phyloP scores from a whole-genome alignment of 2,113 vertebrate genomes.

The Pelobates fuscus region DNA sequence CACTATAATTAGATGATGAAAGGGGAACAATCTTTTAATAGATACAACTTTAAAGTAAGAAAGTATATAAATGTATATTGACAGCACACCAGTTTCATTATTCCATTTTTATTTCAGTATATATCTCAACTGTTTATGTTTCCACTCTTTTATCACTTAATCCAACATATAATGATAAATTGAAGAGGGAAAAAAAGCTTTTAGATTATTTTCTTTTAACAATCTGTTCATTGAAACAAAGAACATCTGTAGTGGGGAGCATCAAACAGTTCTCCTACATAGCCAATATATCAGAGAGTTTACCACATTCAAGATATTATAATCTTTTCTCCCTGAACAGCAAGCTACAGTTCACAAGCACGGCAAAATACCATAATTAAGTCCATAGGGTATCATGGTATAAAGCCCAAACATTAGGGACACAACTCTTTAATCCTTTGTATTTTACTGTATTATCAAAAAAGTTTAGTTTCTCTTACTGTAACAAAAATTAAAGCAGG shows the following conservation, averaged over 20 bases:
- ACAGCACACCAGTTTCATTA: too few relatives aligned
- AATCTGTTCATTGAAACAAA: not conserved
- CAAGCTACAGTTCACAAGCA: not conserved
- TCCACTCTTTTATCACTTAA: too few relatives aligned
- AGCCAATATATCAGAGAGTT: constrained; percentile 9
- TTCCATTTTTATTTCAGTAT: too few relatives aligned
- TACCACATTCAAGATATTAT: constrained; percentile 15
- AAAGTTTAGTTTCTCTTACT: not conserved
- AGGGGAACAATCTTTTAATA: too few relatives aligned
- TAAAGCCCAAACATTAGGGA: constrained; percentile 7
- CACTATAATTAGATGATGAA: too few relatives aligned
- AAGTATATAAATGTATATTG: too few relatives aligned
- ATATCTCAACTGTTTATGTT: too few relatives aligned
- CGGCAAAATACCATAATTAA: constrained; percentile 28
- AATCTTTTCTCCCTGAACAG: constrained; percentile 15
- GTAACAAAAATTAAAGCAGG: not conserved
- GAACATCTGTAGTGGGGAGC: constrained; percentile 15
- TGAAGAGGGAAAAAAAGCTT: too few relatives aligned
- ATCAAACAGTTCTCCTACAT: constrained; percentile 9
- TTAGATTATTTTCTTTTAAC: too few relatives aligned
- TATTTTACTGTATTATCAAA: constrained; percentile 9
- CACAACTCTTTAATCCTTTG: constrained; percentile 14
- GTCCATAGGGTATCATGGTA: constrained; percentile 26
- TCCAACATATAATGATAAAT: too few relatives aligned
- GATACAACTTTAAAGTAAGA: too few relatives aligned